Evolutionary conservation across 1,140 invertebrate genomes (phyloP).

Genomic region (Palaemon carinicauda): DNA sequence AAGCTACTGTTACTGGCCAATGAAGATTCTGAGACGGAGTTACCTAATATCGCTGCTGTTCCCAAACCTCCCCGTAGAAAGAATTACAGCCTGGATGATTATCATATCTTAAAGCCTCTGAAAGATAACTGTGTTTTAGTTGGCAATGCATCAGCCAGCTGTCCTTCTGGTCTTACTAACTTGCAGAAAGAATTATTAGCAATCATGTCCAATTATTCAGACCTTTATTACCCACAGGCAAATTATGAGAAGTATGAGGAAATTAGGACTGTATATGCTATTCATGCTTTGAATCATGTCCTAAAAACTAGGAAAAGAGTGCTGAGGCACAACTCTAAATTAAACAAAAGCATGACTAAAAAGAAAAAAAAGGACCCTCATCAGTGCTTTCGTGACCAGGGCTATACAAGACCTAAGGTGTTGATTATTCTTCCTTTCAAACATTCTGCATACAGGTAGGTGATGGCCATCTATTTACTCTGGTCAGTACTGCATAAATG

Average conservation of each 20-base stretch:
- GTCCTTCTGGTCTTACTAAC: constrained; percentile 70
- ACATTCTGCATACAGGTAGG: constrained; percentile 75
- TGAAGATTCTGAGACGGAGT: neutral
- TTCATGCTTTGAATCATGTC: constrained; percentile 91
- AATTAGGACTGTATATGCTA: constrained; percentile 83
- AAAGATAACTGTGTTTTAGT: constrained; percentile 20
- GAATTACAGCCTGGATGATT: constrained; percentile 24
- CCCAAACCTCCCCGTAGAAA: constrained; percentile 1
- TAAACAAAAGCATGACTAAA: constrained; percentile 65
- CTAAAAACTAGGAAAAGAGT: constrained; percentile 85
- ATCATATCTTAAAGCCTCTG: constrained; percentile 55
- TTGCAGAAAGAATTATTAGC: constrained; percentile 84
- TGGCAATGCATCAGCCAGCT: constrained; percentile 40
- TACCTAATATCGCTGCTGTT: constrained; percentile 29
- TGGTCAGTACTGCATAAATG: no score
- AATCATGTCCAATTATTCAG: constrained; percentile 87
- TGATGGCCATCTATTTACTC: no score
- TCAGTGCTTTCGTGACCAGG: constrained; percentile 92
- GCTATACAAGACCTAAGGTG: constrained; percentile 91
- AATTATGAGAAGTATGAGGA: constrained; percentile 81
- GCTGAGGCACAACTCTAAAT: constrained; percentile 82
- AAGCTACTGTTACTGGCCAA: constrained; percentile 36
- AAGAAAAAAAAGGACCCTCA: constrained; percentile 70
- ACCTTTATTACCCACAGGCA: constrained; percentile 82
- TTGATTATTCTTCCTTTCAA: constrained; percentile 92